Evolutionary conservation across 2,797 vertebrate genomes (phyloP).

Genomic region (Nasua narica): DNA sequence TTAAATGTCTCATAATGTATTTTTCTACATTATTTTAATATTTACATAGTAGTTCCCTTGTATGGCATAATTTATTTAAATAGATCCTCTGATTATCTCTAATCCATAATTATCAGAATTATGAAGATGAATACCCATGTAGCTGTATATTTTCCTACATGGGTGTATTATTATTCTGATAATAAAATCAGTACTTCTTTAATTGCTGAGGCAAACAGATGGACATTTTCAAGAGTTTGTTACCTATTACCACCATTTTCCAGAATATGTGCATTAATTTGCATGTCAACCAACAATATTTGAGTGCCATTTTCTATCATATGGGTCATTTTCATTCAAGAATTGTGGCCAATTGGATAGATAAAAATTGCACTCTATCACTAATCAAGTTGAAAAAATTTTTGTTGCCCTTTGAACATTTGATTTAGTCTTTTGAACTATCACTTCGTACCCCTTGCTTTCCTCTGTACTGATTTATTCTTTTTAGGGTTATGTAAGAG

Average conservation of each 20-base stretch:
- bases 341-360: background rate
- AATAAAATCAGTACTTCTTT: background rate
- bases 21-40: background rate
- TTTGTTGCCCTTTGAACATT: background rate
- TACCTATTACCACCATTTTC: background rate
- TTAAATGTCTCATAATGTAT: background rate
- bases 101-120: background rate
- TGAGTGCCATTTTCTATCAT: background rate
- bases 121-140: background rate
- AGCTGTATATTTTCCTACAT: background rate
- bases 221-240: background rate
- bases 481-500: background rate
- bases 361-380: background rate
- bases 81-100: background rate
- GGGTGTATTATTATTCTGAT: background rate
- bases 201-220: background rate
- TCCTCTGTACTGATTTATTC: background rate
- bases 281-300: background rate
- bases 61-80: background rate
- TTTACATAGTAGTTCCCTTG: background rate
- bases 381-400: background rate
- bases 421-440: background rate
- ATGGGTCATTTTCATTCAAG: background rate
- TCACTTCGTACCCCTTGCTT: background rate
- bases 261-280: background rate